Conservation (phyloP, 92 coral and sea anemone species). For the Epizoanthus stellaris region DNA sequence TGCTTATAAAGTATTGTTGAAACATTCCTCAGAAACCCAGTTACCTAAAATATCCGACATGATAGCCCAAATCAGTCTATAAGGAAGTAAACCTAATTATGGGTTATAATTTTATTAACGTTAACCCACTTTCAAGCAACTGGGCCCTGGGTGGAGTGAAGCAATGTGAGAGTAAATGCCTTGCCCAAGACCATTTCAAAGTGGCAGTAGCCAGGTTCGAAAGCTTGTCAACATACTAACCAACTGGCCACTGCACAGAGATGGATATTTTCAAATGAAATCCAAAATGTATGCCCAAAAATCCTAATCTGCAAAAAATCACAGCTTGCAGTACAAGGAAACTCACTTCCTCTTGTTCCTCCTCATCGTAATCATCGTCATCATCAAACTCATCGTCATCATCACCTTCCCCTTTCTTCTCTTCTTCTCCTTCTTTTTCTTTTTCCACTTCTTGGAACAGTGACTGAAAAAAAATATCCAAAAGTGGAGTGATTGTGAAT, state of each 20-base stretch:
- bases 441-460: constrained; percentile 68
- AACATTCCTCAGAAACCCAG: too few species aligned
- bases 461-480: constrained; percentile 48
- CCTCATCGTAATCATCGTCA: constrained; percentile 92
- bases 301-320: not conserved
- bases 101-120: too few species aligned
- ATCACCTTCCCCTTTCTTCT: constrained; percentile 59
- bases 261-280: too few species aligned
- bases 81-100: too few species aligned
- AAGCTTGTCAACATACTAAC: not conserved
- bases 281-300: too few species aligned
- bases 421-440: constrained; percentile 41
- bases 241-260: not conserved
- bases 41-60: too few species aligned
- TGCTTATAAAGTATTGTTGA: too few species aligned
- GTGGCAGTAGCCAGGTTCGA: not conserved
- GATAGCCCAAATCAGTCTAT: too few species aligned
- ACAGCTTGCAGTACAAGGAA: not conserved
- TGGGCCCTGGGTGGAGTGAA: too few species aligned
- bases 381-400: constrained; percentile 65
- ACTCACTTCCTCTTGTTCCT: constrained; percentile 94
- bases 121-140: too few species aligned
- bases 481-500: not conserved
- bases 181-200: too few species aligned
- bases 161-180: too few species aligned